Conservation (phyloP, 2,888 invertebrate genomes). For the Pyrrhosoma nymphula region DNA sequence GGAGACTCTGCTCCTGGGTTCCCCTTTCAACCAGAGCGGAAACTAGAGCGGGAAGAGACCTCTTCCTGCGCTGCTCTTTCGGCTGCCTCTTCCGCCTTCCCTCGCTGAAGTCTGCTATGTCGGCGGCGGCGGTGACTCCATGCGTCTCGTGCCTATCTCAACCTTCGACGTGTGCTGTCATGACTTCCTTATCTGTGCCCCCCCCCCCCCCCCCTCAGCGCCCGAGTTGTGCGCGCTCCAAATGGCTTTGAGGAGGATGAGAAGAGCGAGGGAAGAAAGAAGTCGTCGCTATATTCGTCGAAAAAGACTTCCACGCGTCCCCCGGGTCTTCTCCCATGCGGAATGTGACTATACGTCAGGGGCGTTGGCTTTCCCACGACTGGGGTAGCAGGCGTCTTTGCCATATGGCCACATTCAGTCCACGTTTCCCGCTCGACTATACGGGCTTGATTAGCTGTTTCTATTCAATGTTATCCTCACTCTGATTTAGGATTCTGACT, state of each 20-base stretch:
- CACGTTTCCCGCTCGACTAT: not conserved
- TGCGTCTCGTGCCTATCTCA: slow-evolving; percentile 26
- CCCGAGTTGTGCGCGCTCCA: not conserved
- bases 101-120: not conserved
- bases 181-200: slow-evolving; percentile 34
- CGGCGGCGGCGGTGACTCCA: not conserved
- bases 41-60: not conserved
- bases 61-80: not conserved
- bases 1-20: not conserved
- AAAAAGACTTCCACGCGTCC: not conserved
- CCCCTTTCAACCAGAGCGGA: not conserved
- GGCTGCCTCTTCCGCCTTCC: not conserved
- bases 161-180: slow-evolving; percentile 41
- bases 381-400: not conserved
- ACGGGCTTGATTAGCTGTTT: too few species aligned
- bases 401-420: not conserved
- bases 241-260: not conserved
- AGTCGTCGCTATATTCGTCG: not conserved
- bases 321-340: not conserved
- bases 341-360: not conserved
- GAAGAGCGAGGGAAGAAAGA: not conserved
- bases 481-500: too few species aligned
- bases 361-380: not conserved
- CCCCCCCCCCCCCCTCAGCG: not conserved
- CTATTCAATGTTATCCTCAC: too few species aligned